Evolutionary conservation across 1,140 invertebrate species (phyloP).

Genomic region (Medauroidea extradentata): DNA sequence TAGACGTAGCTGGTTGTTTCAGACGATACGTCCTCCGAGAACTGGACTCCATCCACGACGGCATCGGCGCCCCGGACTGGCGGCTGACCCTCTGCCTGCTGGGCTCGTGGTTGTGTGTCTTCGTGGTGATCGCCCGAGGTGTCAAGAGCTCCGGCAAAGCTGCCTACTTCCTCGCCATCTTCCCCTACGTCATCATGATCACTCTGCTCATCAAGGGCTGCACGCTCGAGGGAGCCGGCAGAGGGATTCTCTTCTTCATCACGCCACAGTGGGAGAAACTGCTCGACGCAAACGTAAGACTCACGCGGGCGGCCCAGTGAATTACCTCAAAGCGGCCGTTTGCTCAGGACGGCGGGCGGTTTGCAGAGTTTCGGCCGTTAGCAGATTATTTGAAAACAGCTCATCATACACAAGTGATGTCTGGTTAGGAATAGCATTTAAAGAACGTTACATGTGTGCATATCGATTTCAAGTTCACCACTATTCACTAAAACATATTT

Average conservation of each 20-base stretch:
- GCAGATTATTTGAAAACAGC: too few relatives aligned
- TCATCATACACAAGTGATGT: too few relatives aligned
- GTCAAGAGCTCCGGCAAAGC: conserved; percentile 73
- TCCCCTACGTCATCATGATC: conserved; percentile 80
- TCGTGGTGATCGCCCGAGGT: conserved; percentile 70
- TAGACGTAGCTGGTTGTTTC: too few relatives aligned
- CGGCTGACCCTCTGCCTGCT: conserved; percentile 69
- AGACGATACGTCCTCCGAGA: conserved; percentile 66
- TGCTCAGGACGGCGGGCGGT: too few relatives aligned
- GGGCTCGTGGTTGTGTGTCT: conserved; percentile 71
- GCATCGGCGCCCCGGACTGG: conserved; percentile 70
- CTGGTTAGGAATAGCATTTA: too few relatives aligned
- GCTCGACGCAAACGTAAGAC: conserved; percentile 56
- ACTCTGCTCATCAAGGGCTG: conserved; percentile 66
- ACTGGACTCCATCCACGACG: conserved; percentile 60
- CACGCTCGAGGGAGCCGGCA: conserved; percentile 66
- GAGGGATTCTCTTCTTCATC: conserved; percentile 76
- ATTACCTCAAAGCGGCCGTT: too few relatives aligned
- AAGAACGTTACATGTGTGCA: too few relatives aligned
- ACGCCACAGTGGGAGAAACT: conserved; percentile 64
- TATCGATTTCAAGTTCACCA: too few relatives aligned
- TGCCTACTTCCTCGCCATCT: conserved; percentile 78
- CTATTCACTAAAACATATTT: too few relatives aligned
- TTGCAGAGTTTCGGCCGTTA: too few relatives aligned
- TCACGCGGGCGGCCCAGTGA: too few relatives aligned